Evolutionary conservation across 2,888 invertebrate species (phyloP).

Genomic region (Yponomeuta plumbellus): DNA sequence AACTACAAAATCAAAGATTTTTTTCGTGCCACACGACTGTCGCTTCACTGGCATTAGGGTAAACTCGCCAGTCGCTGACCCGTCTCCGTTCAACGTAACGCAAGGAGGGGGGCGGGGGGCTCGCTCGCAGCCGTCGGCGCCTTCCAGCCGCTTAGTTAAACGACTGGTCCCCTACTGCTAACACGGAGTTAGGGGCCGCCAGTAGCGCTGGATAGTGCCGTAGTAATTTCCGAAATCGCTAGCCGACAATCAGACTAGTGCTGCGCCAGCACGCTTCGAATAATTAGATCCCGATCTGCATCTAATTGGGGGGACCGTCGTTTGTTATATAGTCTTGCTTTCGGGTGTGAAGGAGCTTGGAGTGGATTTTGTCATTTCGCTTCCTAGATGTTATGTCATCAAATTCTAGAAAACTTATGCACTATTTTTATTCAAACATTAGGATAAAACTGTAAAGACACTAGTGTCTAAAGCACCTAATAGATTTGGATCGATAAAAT

Average conservation of each 20-base stretch:
- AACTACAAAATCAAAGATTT: too few species aligned
- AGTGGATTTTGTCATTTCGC: too few species aligned
- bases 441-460: too few species aligned
- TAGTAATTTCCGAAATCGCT: slow-evolving; percentile 75
- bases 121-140: neutral
- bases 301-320: slow-evolving; percentile 51
- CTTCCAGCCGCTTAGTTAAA: slow-evolving; percentile 31
- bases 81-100: slow-evolving; percentile 52
- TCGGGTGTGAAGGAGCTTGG: neutral
- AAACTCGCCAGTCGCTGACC: slow-evolving; percentile 22
- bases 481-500: too few species aligned
- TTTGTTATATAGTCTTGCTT: slow-evolving; percentile 29
- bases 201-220: slow-evolving; percentile 37
- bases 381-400: too few species aligned
- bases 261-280: slow-evolving; percentile 54
- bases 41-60: slow-evolving; percentile 12
- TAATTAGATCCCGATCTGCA: slow-evolving; percentile 69
- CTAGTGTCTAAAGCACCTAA: too few species aligned
- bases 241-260: slow-evolving; percentile 70
- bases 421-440: too few species aligned
- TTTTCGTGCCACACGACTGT: too few species aligned
- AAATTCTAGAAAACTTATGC: too few species aligned
- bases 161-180: slow-evolving; percentile 24
- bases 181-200: neutral
- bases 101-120: slow-evolving; percentile 32